Base-by-base conservation (phyloP, 2,888 invertebrate genomes). In the Beris chalybata region DNA sequence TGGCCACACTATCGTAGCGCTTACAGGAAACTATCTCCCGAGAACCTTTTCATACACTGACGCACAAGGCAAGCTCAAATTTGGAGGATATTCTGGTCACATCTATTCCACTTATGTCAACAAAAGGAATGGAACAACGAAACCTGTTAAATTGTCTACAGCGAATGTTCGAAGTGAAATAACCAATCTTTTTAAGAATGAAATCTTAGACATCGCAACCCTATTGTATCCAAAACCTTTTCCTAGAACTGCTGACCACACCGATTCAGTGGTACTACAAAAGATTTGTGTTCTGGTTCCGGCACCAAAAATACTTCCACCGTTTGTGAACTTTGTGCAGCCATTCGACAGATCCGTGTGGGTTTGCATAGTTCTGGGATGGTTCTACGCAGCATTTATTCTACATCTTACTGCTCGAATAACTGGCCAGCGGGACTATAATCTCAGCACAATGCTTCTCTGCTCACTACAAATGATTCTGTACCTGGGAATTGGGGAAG, bases 311-410 rank as follows among this genome's bases (percentile, higher is more conserved):
- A 32, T 6, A 31, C 32, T 64, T 6, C 55, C 64, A 13, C 9
- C 12, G 5, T 55, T 55, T 29, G 5, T 55, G 55, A 54, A 54
- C 30, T 32, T 64, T 12, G 30, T 55, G 6, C 29, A 11, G 4
- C 64, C 64, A 1, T 64, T 64, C 45, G 11, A 64, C 4, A 11
- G 3, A 1, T 13, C 9, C 7, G 64, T 64, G 2, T 64, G 64
- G 64, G 0, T n/a, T 1, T 22, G 3, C 4, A 32, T 64, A 6
- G 4, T 47, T 7, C 5, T 53, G 3, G 54, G 54, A 13, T 13
- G 44, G 13, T 5, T 55, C 6, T 64, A 64, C 31, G 7, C 55
- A 11, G 11, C 45, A 6, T 12, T 54, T 7, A 38, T 64, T 7
- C 38, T 55, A 4, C 31, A 12, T 12, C 13, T 64, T n/a, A 30